Conservation (phyloP, 2,113 vertebrate genomes). For the Megatriorchis doriae region DNA sequence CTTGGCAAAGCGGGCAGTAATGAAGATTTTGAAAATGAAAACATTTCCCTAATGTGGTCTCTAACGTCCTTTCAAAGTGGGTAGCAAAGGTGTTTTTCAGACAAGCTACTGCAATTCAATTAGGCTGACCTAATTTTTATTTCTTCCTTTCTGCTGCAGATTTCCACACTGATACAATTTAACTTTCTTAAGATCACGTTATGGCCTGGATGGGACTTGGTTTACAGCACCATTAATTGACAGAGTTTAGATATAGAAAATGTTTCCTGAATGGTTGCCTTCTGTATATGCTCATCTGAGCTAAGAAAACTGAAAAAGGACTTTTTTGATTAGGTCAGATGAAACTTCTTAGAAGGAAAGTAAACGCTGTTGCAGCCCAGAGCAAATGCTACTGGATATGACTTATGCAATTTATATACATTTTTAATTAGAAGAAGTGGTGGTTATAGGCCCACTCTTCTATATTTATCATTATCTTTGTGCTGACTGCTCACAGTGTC, state of each 20-base stretch:
- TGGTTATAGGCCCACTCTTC: neutral
- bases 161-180: neutral
- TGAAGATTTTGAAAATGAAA: neutral
- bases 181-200: neutral
- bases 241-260: neutral
- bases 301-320: neutral
- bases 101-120: neutral
- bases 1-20: neutral
- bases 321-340: neutral
- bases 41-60: neutral
- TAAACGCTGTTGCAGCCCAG: neutral
- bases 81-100: neutral
- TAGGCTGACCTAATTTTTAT: neutral
- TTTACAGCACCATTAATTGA: neutral
- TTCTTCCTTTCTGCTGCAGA: neutral
- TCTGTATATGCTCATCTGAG: neutral
- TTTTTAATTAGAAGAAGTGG: neutral
- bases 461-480: neutral
- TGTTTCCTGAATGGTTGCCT: neutral
- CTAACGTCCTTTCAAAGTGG: neutral
- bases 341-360: neutral
- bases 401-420: neutral
- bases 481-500: neutral
- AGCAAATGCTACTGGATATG: neutral
- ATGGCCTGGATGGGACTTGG: neutral